Base-by-base conservation (phyloP, 2,797 vertebrate genomes). In the Tenualosa ilisha region DNA sequence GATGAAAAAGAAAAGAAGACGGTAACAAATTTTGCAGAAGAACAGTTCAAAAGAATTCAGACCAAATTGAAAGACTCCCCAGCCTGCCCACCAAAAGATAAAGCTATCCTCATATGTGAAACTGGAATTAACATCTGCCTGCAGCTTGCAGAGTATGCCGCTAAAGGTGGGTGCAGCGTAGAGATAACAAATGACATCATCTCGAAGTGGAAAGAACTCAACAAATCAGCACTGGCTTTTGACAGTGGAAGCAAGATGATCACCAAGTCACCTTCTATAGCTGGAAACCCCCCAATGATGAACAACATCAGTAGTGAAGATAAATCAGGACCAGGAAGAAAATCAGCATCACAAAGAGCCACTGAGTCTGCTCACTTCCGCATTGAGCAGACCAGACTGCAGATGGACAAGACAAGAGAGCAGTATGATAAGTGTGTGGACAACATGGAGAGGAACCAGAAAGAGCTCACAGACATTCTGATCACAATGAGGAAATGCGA, bases 401-500 rank as follows among this genome's bases (percentile, higher is more conserved):
- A 91, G 46, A 50, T 92, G 81, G 82, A 81, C 0, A 82, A 92
- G 6, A 86, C 63, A 31, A 68, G 63, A 68, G 20, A 68, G 63
- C 11, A 26, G 7, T 26, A 37, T 24, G 63, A 68, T 11, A 68
- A 68, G 63, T 68, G 63, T 68, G 63, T 68, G 63, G 63, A 68
- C 3, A 68, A 68, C 26, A 68, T 68, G 63, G 63, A 68, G 63
- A 26, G 13, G 24, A 68, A 68, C 26, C 1, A 68, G 63, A 68
- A 68, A 11, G 63, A 68, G 63, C 63, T 68, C 6, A 26, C 63
- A 31, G 26, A 68, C 3, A 12, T 68, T 31, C 82, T 91, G 26
- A 59, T 54, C 59, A 1, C 8, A 3, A 89, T 93, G 91, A 85
- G 68, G 84, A 88, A 81, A 6, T 91, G 87, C 37, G 1, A 89